A percentile compares a stretch with the other conserved stretches of the same genome.
phyloP scores from a whole-genome alignment of 2,797 vertebrate genomes.

The Pantherophis vulpinus region DNA sequence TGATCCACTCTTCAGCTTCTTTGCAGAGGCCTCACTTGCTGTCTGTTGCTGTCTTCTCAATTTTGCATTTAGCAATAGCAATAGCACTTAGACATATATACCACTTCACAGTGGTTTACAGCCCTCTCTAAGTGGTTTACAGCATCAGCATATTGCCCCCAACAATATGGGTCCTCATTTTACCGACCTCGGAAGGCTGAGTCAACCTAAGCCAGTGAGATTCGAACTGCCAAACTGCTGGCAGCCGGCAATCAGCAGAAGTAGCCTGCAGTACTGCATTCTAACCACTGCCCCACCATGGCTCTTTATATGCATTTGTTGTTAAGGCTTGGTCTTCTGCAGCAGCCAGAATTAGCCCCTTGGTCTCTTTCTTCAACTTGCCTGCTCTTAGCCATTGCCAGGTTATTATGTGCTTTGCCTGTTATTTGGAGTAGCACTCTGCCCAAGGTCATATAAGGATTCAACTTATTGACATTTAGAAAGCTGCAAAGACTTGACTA shows the following conservation, averaged over 20 bases:
- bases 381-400: neutral
- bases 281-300: no score
- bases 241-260: no score
- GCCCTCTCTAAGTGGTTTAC: no score
- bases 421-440: neutral
- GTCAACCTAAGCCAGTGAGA: no score
- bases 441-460: neutral
- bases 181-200: no score
- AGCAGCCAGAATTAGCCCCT: neutral
- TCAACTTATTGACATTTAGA: neutral
- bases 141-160: no score
- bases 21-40: neutral
- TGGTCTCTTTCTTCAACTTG: neutral
- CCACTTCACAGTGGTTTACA: no score
- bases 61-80: neutral
- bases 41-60: neutral
- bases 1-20: neutral
- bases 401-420: neutral
- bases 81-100: no score
- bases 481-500: neutral
- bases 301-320: neutral
- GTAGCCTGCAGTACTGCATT: no score
- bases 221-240: no score
- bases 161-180: no score
- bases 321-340: neutral